A percentile compares a stretch with the other conserved stretches of the same genome.
These are phyloP conservation scores for Polyommatus icarus DNA, from an alignment of 2,888 invertebrate genomes.

Conservation along the genomic window DNA sequence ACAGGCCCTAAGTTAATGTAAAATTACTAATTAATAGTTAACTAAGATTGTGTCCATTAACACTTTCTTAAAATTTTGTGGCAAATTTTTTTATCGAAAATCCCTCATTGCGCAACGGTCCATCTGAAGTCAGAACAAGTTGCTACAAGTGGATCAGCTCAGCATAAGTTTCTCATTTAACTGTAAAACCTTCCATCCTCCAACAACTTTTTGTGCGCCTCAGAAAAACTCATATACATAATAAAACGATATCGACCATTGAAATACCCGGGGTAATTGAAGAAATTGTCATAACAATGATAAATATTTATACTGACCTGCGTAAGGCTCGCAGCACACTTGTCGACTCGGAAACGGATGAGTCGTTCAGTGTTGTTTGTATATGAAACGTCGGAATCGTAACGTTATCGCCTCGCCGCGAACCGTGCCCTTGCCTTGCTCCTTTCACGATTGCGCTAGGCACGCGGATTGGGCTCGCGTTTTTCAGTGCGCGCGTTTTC, in stretches of 20 bases:
- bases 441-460: too few relatives aligned
- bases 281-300: slow-evolving; percentile 27
- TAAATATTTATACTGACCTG: slow-evolving; percentile 16
- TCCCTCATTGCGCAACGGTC: not conserved
- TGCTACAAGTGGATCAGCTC: not conserved
- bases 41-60: too few relatives aligned
- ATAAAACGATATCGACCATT: slow-evolving; percentile 19
- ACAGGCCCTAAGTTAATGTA: too few relatives aligned
- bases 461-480: too few relatives aligned
- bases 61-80: too few relatives aligned
- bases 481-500: too few relatives aligned
- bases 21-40: too few relatives aligned
- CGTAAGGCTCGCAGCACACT: not conserved
- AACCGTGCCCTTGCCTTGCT: too few relatives aligned
- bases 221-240: slow-evolving; percentile 6
- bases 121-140: not conserved
- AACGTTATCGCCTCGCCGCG: too few relatives aligned
- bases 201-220: not conserved
- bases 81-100: too few relatives aligned
- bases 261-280: not conserved
- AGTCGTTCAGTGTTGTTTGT: too few relatives aligned
- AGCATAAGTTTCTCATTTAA: slow-evolving; percentile 7
- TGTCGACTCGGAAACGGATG: not conserved
- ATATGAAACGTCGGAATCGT: too few relatives aligned
- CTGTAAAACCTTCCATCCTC: slow-evolving; percentile 5